A percentile compares a stretch with the other conserved stretches of the same genome.
Conservation (phyloP, 2,797 vertebrate genomes). For the Hypotaenidia philippensis region DNA sequence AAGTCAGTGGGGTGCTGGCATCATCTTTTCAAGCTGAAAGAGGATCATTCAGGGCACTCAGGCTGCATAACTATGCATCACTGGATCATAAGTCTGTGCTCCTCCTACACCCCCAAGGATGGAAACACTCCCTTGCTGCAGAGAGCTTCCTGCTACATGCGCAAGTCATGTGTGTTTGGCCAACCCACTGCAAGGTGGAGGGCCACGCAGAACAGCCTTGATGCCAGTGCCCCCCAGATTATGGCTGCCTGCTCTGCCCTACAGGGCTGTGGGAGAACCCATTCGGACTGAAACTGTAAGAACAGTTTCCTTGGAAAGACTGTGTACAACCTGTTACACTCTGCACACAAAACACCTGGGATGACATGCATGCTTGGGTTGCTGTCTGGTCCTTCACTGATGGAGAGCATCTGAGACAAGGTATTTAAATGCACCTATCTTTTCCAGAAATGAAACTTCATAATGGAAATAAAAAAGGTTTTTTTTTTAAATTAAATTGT, state of each 20-base stretch:
- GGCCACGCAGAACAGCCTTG: neutral
- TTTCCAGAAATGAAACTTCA: neutral
- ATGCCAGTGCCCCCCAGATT: neutral
- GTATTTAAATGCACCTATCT: neutral
- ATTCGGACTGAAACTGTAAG: neutral
- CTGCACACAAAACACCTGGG: neutral
- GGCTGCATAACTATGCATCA: neutral
- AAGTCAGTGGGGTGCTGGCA: neutral
- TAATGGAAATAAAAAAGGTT: neutral
- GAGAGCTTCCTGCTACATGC: neutral
- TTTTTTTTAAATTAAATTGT: neutral
- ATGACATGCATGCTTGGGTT: neutral
- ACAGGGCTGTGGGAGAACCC: neutral
- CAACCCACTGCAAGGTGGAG: neutral
- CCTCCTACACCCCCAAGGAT: neutral
- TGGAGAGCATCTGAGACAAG: neutral
- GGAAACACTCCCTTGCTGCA: neutral
- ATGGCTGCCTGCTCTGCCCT: neutral
- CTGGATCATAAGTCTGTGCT: neutral
- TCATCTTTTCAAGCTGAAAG: neutral
- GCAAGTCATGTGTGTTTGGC: rapidly evolving
- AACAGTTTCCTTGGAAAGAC: neutral
- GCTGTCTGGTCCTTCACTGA: neutral
- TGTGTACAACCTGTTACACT: neutral
- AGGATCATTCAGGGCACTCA: neutral